Base-by-base conservation (phyloP, 1,140 invertebrate genomes). In the Amphibalanus amphitrite region DNA sequence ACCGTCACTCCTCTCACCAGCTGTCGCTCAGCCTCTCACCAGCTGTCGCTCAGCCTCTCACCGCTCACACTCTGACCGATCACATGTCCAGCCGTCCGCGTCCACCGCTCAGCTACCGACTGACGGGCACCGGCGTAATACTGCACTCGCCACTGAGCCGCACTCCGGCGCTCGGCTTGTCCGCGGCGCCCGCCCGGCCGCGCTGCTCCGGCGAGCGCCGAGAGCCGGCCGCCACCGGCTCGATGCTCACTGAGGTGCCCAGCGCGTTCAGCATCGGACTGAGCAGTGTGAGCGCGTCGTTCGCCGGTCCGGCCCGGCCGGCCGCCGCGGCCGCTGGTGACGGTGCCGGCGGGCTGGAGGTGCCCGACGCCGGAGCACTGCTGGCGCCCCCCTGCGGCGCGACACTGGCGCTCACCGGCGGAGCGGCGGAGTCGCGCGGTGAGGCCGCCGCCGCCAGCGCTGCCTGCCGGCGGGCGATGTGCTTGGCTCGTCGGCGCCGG, bases 401-500 rank as follows among this genome's bases (percentile, higher is more conserved):
- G 13, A 1, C 47, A 20, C 1, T 23, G 47, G 13, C 47, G 47
- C 13, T 20, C 6, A 6, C 47, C 6, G 47, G 47, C 47, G 47
- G 47, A 23, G 10, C 23, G 47, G 17, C 47, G 6, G 47, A 1
- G 13, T 59, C 47, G 17, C 6, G 47, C 47, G 47, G 47, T 20
- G 47, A 59, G 10, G 47, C 13, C 20, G 17, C 6, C 20, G 47
- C 47, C 47, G 20, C 47, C 47, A 20, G 47, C 13, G 47, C 47
- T 20, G 47, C 47, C 47, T 59, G 47, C 47, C 47, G 6, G 47
- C 47, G 47, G 1, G 47, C 47, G 13, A 59, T 13, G 47, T 59
- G 47, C 82, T 99, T 99, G 0, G 97, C 91, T 77, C 95, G 86
- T 81, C 98, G 98, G 80, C 97, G 92, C 79, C 97, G 95, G 69